Evolutionary conservation across 2,888 invertebrate species (phyloP).

Genomic region (Steinernema hermaphroditum): DNA sequence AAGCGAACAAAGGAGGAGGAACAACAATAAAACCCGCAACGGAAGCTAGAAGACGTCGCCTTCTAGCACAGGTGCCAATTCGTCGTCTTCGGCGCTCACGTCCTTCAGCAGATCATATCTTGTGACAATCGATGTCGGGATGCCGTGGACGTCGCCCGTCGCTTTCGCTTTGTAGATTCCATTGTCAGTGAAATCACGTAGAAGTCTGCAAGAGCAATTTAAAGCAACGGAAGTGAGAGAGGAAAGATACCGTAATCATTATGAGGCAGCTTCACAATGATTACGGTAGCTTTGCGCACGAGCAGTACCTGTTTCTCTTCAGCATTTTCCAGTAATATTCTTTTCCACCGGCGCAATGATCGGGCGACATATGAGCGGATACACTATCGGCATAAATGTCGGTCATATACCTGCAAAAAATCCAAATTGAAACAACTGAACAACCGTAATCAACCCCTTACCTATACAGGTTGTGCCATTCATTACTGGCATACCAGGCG

Average conservation of each 20-base stretch:
- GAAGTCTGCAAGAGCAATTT: constrained; percentile 37
- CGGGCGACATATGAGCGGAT: constrained; percentile 53
- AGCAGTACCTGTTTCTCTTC: constrained; percentile 53
- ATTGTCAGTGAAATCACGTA: constrained; percentile 46
- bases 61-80: constrained; percentile 48
- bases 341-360: constrained; percentile 61
- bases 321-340: constrained; percentile 62
- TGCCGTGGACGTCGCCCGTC: constrained; percentile 56
- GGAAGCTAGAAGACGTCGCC: constrained; percentile 48
- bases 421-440: neutral
- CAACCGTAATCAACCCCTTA: constrained; percentile 30
- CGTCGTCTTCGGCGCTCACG: constrained; percentile 54
- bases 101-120: constrained; percentile 52
- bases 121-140: constrained; percentile 53
- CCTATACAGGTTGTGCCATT: constrained; percentile 61
- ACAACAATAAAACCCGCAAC: neutral
- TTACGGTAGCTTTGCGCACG: no score
- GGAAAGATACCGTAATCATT: no score
- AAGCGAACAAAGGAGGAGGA: neutral
- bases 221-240: neutral
- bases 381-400: constrained; percentile 58
- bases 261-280: no score
- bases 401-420: constrained; percentile 51
- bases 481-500: constrained; percentile 50
- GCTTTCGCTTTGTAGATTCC: constrained; percentile 50